Evolutionary conservation across 2,888 invertebrate species (phyloP).

Genomic region (Netelia virgata): DNA sequence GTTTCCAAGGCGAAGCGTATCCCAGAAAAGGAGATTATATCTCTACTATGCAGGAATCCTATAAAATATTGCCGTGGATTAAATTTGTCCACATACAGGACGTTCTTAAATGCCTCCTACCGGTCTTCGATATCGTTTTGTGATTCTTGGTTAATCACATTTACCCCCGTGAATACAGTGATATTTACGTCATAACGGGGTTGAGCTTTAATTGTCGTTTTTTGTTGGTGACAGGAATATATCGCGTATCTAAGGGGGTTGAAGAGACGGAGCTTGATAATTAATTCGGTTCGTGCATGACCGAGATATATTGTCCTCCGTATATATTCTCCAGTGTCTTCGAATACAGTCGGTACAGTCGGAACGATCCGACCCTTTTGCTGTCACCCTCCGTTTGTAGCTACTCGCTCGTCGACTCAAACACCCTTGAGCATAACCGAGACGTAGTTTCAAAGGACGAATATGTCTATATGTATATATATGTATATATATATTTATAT

Average conservation of each 20-base stretch:
- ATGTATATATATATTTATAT: conserved; percentile 8
- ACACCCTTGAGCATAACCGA: conserved; percentile 46
- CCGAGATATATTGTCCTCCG: neutral
- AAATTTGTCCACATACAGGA: neutral
- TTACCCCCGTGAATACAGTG: no score
- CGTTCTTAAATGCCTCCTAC: no score
- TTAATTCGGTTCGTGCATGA: neutral
- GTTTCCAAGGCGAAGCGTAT: conserved; percentile 6
- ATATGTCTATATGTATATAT: neutral
- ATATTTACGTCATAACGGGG: no score
- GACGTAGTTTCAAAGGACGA: conserved; percentile 21
- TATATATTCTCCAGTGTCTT: neutral
- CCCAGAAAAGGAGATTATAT: conserved; percentile 15
- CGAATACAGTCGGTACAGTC: no score
- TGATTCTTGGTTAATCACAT: no score
- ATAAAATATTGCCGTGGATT: conserved; percentile 31
- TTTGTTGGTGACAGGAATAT: no score
- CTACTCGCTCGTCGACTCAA: conserved; percentile 37
- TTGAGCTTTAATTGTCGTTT: no score
- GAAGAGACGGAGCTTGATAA: no score
- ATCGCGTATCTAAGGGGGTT: no score
- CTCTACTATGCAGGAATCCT: conserved; percentile 9
- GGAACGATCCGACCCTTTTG: conserved; percentile 30
- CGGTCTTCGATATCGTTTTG: no score
- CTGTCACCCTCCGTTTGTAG: conserved; percentile 9